phyloP scores from a whole-genome alignment of 2,113 vertebrate species.

The Gavialis gangeticus region DNA sequence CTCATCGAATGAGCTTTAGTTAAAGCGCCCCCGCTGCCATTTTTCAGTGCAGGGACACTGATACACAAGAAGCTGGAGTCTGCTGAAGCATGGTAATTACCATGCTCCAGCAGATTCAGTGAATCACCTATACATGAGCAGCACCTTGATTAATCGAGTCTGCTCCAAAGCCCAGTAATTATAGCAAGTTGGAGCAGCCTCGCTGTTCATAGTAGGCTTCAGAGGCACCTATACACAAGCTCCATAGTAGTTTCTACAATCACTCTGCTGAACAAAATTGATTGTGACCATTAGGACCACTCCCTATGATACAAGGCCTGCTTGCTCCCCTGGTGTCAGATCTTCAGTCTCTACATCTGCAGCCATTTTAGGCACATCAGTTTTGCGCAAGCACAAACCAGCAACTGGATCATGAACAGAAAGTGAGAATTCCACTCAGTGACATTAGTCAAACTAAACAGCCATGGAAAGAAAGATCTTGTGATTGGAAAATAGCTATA shows the following conservation, averaged over 20 bases:
- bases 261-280: not conserved
- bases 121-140: no score
- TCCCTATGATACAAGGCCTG: not conserved
- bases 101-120: no score
- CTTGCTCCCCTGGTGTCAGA: not conserved
- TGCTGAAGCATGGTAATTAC: no score
- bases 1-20: no score
- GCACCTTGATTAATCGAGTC: no score
- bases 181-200: no score
- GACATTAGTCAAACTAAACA: not conserved
- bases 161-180: no score
- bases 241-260: rapidly evolving
- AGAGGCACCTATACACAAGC: rapidly evolving
- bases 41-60: no score
- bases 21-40: no score
- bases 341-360: not conserved
- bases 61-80: no score
- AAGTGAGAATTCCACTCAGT: not conserved
- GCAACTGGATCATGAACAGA: not conserved
- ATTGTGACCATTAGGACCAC: not conserved
- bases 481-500: not conserved
- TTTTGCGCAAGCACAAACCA: not conserved
- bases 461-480: not conserved
- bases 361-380: not conserved
- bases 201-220: no score